Conservation (phyloP, 2,888 invertebrate genomes). For the Microctonus hyperodae region DNA sequence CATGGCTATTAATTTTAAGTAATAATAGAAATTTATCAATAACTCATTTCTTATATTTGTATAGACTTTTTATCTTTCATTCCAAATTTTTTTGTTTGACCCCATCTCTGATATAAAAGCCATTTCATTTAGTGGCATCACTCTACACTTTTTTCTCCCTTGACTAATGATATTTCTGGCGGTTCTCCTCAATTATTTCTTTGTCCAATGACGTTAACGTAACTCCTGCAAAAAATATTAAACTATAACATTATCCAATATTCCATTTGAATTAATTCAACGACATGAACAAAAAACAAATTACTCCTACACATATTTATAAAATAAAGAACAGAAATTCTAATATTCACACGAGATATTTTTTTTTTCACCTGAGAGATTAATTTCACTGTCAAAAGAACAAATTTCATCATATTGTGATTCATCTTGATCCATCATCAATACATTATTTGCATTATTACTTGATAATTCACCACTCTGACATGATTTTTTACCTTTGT, state of each 20-base stretch:
- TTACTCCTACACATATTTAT: too few relatives aligned
- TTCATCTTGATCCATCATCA: slow-evolving; percentile 12
- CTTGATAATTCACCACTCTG: slow-evolving; percentile 9
- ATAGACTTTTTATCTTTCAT: too few relatives aligned
- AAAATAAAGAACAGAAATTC: neutral
- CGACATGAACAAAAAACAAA: neutral
- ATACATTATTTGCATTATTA: neutral
- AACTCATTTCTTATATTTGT: too few relatives aligned
- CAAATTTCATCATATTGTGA: slow-evolving; percentile 44
- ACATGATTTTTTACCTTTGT: slow-evolving; percentile 16
- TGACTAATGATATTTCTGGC: slow-evolving; percentile 16
- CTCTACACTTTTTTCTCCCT: neutral
- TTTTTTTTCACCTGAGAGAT: slow-evolving; percentile 44
- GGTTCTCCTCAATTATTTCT: slow-evolving; percentile 39
- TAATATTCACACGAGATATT: neutral
- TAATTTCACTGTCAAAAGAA: slow-evolving; percentile 47
- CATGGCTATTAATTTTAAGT: too few relatives aligned
- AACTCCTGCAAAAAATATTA: slow-evolving; percentile 36
- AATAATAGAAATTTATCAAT: too few relatives aligned
- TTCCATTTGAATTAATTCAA: neutral
- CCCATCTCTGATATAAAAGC: neutral
- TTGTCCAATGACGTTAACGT: slow-evolving; percentile 43
- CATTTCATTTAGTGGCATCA: neutral
- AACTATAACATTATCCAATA: neutral
- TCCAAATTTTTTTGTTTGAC: neutral